A percentile compares a stretch with the other conserved stretches of the same genome.
Evolutionary conservation across 2,888 invertebrate genomes (phyloP).

Genomic region (Catocala nupta): DNA sequence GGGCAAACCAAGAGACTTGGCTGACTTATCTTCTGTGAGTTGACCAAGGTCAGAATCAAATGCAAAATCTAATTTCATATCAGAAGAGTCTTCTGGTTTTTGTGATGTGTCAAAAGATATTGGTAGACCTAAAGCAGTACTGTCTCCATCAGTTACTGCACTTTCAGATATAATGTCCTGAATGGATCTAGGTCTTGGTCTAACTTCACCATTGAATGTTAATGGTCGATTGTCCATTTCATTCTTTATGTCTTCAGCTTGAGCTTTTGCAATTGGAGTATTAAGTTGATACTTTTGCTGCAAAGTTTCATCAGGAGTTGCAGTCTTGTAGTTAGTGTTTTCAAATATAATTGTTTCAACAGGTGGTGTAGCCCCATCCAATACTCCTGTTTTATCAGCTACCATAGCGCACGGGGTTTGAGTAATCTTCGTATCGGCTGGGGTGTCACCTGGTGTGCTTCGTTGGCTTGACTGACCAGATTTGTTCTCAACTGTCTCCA

Average conservation of each 20-base stretch:
- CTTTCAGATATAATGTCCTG: conserved; percentile 81
- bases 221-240: conserved; percentile 84
- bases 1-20: conserved; percentile 83
- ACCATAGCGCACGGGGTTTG: conserved; percentile 63
- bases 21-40: conserved; percentile 90
- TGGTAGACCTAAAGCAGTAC: conserved; percentile 86
- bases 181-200: conserved; percentile 78
- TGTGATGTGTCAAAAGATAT: conserved; percentile 88
- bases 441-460: conserved; percentile 78
- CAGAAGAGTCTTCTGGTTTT: conserved; percentile 92
- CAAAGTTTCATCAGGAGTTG: conserved; percentile 89
- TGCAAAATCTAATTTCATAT: conserved; percentile 96
- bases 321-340: conserved; percentile 95
- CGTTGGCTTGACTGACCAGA: conserved; percentile 80
- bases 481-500: conserved; percentile 69
- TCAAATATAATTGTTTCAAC: conserved; percentile 96
- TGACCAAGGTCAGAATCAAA: conserved; percentile 94
- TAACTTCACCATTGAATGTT: conserved; percentile 79
- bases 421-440: conserved; percentile 69
- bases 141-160: conserved; percentile 75
- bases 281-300: conserved; percentile 88
- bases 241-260: conserved; percentile 78
- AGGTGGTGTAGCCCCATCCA: conserved; percentile 93
- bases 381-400: conserved; percentile 85
- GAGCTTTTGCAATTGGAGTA: conserved; percentile 78